A percentile compares a stretch with the other conserved stretches of the same genome.
Conservation (phyloP, 2,113 vertebrate species). For the Cricetomys ansorgei region DNA sequence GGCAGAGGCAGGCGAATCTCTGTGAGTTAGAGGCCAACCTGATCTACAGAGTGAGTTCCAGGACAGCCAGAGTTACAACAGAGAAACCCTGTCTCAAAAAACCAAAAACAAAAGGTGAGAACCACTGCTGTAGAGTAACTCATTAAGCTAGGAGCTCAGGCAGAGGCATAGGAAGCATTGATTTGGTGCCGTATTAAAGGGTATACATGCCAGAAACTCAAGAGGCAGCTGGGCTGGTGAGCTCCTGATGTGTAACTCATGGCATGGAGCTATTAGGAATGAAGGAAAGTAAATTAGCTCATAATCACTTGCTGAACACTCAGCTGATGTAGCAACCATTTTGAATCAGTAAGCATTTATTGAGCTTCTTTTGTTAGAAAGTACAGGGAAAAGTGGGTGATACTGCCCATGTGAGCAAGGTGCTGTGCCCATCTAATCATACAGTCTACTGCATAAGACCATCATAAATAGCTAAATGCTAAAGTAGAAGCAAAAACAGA, state of each 20-base stretch:
- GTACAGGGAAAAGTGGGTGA: neutral
- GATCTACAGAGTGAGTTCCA: too few relatives aligned
- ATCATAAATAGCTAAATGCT: neutral
- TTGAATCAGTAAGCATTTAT: slow-evolving; percentile 24
- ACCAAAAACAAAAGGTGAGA: too few relatives aligned
- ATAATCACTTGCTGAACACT: neutral
- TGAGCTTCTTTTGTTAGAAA: neutral
- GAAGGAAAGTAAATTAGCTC: neutral
- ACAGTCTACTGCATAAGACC: neutral
- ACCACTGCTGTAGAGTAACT: slow-evolving; percentile 61
- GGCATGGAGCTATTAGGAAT: neutral
- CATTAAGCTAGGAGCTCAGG: neutral
- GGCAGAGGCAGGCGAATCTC: too few relatives aligned
- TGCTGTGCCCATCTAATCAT: neutral
- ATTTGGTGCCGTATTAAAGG: neutral
- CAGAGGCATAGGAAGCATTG: slow-evolving; percentile 16
- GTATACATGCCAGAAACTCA: neutral
- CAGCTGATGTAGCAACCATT: neutral
- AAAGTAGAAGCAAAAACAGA: slow-evolving; percentile 9
- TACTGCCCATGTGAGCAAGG: neutral
- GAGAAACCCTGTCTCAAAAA: too few relatives aligned
- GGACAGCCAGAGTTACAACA: too few relatives aligned
- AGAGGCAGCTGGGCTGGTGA: neutral
- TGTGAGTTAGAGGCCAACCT: too few relatives aligned
- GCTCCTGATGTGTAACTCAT: neutral